Evolutionary conservation across 2,888 invertebrate genomes (phyloP).

Genomic region (Dysmachus trigonus): DNA sequence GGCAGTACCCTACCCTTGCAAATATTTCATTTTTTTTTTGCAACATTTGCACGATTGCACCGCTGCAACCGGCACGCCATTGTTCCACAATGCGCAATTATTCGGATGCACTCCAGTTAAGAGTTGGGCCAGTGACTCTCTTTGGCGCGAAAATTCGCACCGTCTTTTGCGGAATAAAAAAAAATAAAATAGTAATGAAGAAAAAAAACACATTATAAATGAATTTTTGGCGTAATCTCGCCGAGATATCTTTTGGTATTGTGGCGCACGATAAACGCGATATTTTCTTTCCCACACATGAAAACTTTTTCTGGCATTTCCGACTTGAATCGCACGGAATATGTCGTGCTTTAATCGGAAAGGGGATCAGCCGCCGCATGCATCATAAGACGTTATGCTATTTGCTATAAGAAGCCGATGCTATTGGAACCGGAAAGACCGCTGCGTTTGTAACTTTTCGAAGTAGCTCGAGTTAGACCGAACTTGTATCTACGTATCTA

Average conservation of each 20-base stretch:
- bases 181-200: neutral
- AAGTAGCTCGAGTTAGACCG: neutral
- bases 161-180: neutral
- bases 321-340: neutral
- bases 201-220: neutral
- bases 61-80: neutral
- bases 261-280: neutral
- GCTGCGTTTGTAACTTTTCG: neutral
- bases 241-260: neutral
- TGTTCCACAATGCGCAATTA: neutral
- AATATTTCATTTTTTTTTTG: neutral
- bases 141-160: neutral
- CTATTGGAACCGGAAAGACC: slow-evolving; percentile 5
- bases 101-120: slow-evolving; percentile 24
- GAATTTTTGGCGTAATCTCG: neutral
- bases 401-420: neutral
- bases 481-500: neutral
- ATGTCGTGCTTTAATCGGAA: neutral
- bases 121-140: slow-evolving; percentile 21
- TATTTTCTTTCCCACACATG: neutral
- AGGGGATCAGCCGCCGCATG: neutral
- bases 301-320: neutral
- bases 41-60: neutral
- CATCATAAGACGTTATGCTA: neutral
- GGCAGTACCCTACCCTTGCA: neutral